Base-by-base conservation (phyloP, 2,797 vertebrate species). In the Leptodactylus fallax region DNA sequence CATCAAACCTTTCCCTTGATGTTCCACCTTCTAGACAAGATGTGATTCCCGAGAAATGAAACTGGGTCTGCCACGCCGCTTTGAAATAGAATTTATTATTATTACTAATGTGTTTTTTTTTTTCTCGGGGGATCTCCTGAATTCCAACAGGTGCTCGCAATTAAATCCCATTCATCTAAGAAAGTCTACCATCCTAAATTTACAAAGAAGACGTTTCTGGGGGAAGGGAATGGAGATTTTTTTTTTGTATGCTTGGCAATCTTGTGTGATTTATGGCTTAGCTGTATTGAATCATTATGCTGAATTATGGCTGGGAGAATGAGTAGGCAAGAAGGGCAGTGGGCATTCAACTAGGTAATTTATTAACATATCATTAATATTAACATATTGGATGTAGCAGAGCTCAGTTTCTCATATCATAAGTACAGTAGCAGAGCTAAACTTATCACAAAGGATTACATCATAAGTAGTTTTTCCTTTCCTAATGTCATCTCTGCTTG, bases 1-100 rank as follows among this genome's bases (percentile, higher is more conserved):
- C 83, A 85, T 81, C 82, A 88, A 85, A 88, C 77, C 27, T 76
- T 85, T 81, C 67, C 67, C 65, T 61, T 85, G 76, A 85, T 85
- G 87, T 83, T 83, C 81, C 79, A 85, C 47, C 67, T 85, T 85
- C 47, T 69, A n/a, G 55, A 27, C 67, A 21, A 88, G 83, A 81
- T 81, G 83, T 76, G 77, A 81, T 65, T 76, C 51, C 83, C 7
- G 19, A 80, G 87, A 51, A 85, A 69, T 80, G 53, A 61, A 82
- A 81, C 71, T 49, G 23, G 49, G 47, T 74, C 77, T 19, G 25
- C 61, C 80, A 67, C 56, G 14, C 23, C 12, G 45, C 10, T 88
- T 81, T 88, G 82, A 81, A 83, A 78, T 79, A 21, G 55, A n/a
- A 74, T 88, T 78, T 87, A 45, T 78, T 87, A 67, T 27, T 78